Base-by-base conservation (phyloP, 2,113 vertebrate genomes). In the Bubo scandiacus region DNA sequence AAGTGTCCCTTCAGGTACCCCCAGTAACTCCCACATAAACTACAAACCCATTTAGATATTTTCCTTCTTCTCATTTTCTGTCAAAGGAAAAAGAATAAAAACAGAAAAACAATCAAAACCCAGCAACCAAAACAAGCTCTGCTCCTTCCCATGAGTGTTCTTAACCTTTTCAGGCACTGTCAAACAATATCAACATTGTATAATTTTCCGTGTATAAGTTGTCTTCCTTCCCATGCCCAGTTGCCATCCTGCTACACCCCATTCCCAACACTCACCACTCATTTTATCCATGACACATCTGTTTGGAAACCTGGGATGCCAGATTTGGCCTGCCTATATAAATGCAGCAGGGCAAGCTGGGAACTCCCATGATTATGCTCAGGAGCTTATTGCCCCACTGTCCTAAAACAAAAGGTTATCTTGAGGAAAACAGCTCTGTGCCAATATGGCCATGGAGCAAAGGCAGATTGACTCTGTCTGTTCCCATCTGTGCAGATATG, bases 1-100 rank as follows among this genome's bases (percentile, higher is more conserved):
- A 86, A 84, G 12, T 29, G 5, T 59, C 59, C 65, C 27, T 58
- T 72, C 52, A 42, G 27, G 29, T 36, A 63, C 10, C n/a, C 34
- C 16, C 5, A 25, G 22, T n/a, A 81, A 62, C 10, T 81, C 11
- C 4, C 15, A 13, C 11, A 27, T 51, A 92, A 92, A 59, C 19
- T 52, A 12, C 34, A 25, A 71, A 82, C 9, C 12, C 30, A 52
- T 62, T 77, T 49, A 57, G 19, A 32, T 30, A 6, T 61, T 92
- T 86, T 92, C 42, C 5, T 72, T 9, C 30, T 84, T 57, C 73
- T 90, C 49, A 22, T 10, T 54, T 43, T 11, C 17, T 79, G 62
- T 93, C 70, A 92, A 65, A 72, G 10, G 12, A 74, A 81, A 92
- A 87, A 79, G 15, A 88, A 65, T 5, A 59, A 85, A 96, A 89